These are phyloP conservation scores for Aeoliscus strigatus DNA, from an alignment of 2,797 vertebrate genomes.

Conservation along the genomic window DNA sequence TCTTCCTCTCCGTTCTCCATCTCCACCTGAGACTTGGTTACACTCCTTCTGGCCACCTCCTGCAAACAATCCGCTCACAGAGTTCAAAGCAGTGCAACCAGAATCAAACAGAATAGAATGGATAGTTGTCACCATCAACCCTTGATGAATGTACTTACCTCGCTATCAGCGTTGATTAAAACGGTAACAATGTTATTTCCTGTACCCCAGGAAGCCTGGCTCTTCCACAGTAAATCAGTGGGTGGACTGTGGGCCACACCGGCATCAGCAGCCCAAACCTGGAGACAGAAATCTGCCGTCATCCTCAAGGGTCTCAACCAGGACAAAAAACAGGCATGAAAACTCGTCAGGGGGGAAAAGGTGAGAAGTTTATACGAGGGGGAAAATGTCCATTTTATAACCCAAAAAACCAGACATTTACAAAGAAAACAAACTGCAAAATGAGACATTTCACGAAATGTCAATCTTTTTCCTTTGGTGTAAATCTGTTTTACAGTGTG, in stretches of 20 bases:
- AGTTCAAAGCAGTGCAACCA: neutral
- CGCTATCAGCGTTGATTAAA: slow-evolving; percentile 82
- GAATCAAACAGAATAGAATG: neutral
- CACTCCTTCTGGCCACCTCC: slow-evolving; percentile 86
- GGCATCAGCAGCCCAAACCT: slow-evolving; percentile 92
- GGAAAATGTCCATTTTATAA: no score
- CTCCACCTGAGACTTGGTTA: slow-evolving; percentile 78
- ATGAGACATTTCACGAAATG: no score
- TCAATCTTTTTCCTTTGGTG: no score
- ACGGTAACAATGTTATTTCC: slow-evolving; percentile 79
- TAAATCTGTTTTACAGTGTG: no score
- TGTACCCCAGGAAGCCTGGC: slow-evolving; percentile 87
- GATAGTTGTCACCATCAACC: no score
- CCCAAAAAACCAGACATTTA: no score
- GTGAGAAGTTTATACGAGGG: no score
- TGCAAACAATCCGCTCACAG: slow-evolving; percentile 40
- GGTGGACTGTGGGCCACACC: slow-evolving; percentile 89
- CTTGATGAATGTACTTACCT: slow-evolving; percentile 70
- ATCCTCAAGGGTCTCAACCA: no score
- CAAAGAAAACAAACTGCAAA: no score
- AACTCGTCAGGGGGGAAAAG: no score
- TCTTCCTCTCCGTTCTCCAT: slow-evolving; percentile 87
- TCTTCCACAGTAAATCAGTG: slow-evolving; percentile 91
- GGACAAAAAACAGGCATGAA: no score
- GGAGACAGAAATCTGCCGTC: no score